Evolutionary conservation across 2,888 invertebrate species (phyloP), one percentile per base, ranked within the genome.

Genomic region (Calephelis perditalis): DNA sequence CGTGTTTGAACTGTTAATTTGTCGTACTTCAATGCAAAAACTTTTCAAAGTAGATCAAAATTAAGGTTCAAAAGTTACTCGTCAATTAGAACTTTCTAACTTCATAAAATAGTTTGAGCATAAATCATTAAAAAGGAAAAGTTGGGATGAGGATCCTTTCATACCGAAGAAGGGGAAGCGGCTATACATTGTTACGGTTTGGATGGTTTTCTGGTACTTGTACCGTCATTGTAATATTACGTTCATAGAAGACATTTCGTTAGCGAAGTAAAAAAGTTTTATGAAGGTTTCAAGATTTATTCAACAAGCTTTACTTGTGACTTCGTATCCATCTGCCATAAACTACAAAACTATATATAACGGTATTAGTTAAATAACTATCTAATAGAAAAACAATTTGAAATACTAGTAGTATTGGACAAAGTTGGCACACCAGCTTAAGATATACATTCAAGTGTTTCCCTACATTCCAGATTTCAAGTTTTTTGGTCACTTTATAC

Each of bases 41-140:
- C 40, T 40, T 40, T 40, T 40, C 5, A 40, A 40, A 40, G 15
- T 7, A 47, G 3, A 47, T 47, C 15, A 47, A 47, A 47, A 47
- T 47, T 15, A 47, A 49, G 15, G 35, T 35, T 15, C 49, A 49
- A 26, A 49, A 49, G 49, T 49, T 49, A 35, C 26, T 15, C 49
- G 49, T 11, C 35, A 35, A 35, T 49, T 49, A 49, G 10, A 49
- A 10, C 35, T 10, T 49, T 15, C 10, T 26, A 35, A 49, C 49
- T 49, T 49, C 49, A 11, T 49, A 49, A 49, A 49, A 49, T 49
- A 49, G 26, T 45, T 15, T 40, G 37, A 58, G 47, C 58, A 58
- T 58, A 58, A 58, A 58, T 58, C 49, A 58, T 58, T 58, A 49
- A 58, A 58, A 58, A 56, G 44, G 43, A n/a, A 56, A 58, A 58